A percentile compares a stretch with the other conserved stretches of the same genome.
Conservation (phyloP, 1,140 invertebrate species). For the Anoplophora glabripennis region DNA sequence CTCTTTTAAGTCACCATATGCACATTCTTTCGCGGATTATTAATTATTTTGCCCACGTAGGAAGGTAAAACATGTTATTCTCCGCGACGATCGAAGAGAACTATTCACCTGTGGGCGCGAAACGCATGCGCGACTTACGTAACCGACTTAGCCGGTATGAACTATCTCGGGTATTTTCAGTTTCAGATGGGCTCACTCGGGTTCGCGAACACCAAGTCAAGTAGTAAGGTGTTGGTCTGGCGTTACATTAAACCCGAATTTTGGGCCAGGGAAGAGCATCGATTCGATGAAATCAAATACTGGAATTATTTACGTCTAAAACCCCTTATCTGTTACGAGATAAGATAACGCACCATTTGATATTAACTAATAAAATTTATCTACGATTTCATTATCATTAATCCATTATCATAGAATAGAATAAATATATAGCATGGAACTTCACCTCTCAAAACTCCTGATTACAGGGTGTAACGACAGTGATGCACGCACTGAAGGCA, state of each 20-base stretch:
- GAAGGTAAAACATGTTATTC: conserved; percentile 28
- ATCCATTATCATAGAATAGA: too few relatives aligned
- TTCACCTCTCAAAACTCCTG: too few relatives aligned
- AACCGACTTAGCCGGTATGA: conserved; percentile 27
- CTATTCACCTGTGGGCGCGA: conserved; percentile 28
- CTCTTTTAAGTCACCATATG: conserved; percentile 30
- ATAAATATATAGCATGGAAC: too few relatives aligned
- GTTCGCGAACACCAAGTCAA: background rate
- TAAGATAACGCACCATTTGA: too few relatives aligned
- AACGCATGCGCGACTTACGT: conserved; percentile 31
- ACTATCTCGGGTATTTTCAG: conserved; percentile 18
- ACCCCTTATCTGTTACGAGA: too few relatives aligned
- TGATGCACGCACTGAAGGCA: too few relatives aligned
- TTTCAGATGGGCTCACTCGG: conserved; percentile 10
- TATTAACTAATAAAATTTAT: too few relatives aligned
- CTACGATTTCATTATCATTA: too few relatives aligned
- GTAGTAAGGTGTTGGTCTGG: background rate
- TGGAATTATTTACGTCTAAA: too few relatives aligned
- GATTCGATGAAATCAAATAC: too few relatives aligned
- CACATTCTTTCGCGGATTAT: conserved; percentile 18
- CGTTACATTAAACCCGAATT: background rate
- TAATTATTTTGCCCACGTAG: conserved; percentile 37
- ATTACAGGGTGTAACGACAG: too few relatives aligned
- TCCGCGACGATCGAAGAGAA: conserved; percentile 29
- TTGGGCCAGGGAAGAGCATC: background rate